Evolutionary conservation across 2,113 vertebrate species (phyloP), one percentile per base, ranked within the genome.

Genomic region (Sander vitreus): DNA sequence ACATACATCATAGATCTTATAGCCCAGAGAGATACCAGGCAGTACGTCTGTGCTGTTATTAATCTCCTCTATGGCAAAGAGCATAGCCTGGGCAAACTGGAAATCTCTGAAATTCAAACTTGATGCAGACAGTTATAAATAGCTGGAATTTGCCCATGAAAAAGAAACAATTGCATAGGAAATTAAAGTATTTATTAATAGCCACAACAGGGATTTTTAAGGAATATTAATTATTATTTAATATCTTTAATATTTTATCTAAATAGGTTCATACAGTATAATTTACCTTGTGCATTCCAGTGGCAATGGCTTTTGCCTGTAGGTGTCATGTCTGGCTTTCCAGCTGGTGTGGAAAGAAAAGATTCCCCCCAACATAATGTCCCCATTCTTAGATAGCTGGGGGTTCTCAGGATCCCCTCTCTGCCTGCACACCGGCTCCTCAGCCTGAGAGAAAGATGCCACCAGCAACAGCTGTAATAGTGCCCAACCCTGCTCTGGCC

Each of bases 31-130:
- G 25, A 95, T 70, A 6, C 88, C 93, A 23, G 94, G 95, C 50
- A 96, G 84, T 18, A 96, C 51, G 30, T 87, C 72, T 43, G 93
- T 87, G 47, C 90, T 94, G 80, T 95, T 94, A 68, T 96, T 96
- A 45, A 96, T 95, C 78, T 96, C 93, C 58, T 94, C 93, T 39
- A 94, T 93, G 23, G 95, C 93, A 90, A 95, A 96, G 7, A 94
- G 84, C 93, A 95, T 93, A 6, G 95, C 88, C 78, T 94, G 94
- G 23, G 91, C 83, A 76, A 86, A 93, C 73, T 95, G 95, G 78
- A 95, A 93, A 0, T 82, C 93, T 85, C 94, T 95, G 79, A 94
- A 94, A 39, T 68, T 50, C 14, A 77, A 58, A 68, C 75, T 77
- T 36, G 15, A 68, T 25, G 47, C 30, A 63, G 48, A 27, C 36